Conservation (phyloP, 2,113 vertebrate species). For the Gymnocephalus cernua region DNA sequence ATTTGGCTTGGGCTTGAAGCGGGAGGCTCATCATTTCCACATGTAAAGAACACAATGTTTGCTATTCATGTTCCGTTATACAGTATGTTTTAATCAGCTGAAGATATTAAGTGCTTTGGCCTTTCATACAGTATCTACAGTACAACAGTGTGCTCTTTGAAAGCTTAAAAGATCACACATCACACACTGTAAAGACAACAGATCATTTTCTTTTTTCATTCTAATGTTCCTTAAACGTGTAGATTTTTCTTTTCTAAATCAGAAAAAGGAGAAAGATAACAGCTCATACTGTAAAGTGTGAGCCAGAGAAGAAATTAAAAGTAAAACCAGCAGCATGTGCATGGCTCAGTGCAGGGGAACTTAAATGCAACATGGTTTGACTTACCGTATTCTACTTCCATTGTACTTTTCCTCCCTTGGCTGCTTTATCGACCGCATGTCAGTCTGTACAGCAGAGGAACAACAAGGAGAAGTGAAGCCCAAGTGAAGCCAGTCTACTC, state of each 20-base stretch:
- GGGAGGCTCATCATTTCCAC: constrained; percentile 33
- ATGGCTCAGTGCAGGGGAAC: constrained; percentile 4
- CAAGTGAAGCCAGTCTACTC: constrained; percentile 61
- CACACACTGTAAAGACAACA: not conserved
- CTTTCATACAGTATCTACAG: not conserved
- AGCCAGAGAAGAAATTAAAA: constrained; percentile 16
- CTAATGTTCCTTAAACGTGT: too few relatives aligned
- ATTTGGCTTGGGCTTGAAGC: constrained; percentile 24
- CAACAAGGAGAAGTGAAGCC: constrained; percentile 66
- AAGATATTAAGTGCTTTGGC: constrained; percentile 17
- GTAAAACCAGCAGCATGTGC: constrained; percentile 14
- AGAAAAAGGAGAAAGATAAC: not conserved
- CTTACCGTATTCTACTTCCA: constrained; percentile 51
- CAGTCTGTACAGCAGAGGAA: constrained; percentile 57
- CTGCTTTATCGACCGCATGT: constrained; percentile 74
- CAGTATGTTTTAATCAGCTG: constrained; percentile 1
- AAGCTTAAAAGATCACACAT: constrained; percentile 5
- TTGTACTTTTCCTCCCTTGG: constrained; percentile 55
- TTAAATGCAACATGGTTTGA: constrained; percentile 21
- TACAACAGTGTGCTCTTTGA: not conserved
- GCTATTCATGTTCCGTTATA: not conserved
- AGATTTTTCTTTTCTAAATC: not conserved
- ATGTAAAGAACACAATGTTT: constrained; percentile 24
- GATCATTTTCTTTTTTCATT: not conserved
- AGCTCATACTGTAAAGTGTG: not conserved